Base-by-base conservation (phyloP, 2,113 vertebrate species). In the Neolamprologus ventralis region DNA sequence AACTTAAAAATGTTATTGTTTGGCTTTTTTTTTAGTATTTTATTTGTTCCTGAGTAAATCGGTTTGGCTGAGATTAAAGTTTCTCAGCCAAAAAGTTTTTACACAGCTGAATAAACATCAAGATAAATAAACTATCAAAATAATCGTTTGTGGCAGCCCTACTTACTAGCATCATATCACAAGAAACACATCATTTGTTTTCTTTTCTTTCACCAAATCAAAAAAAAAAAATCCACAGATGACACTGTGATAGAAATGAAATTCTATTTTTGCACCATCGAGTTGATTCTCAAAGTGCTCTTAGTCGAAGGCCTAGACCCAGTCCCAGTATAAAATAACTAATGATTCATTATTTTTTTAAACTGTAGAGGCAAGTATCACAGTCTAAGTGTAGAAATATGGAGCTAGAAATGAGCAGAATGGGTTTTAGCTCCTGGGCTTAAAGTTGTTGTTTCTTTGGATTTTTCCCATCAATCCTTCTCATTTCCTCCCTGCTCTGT, bases 21-120 rank as follows among this genome's bases (percentile, higher is more conserved):
- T 42, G 12, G 3, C 40, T 23, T 23, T 6, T 42, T 13, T 37
- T 42, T 42, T 0, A 3, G 40, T 42, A 13, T 42, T 42, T 42
- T 0, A 42, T 42, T 42, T 42, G 40, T 13, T 13, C 12, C 40
- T 42, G 40, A 42, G 40, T 42, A 13, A 13, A 42, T 42, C 3
- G 1, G 40, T 42, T 42, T 42, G 40, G 12, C 40, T 42, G 40
- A 42, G 40, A 6, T 42, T 42, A 42, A 42, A 42, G 12, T 42
- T 42, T 33, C 7, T 33, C 31, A 33, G 31, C 31, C 31, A 33
- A 33, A 6, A 0, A 7, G 42, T 45, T 45, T 45, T 45, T 45
- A 45, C 0, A 45, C 12, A 0, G 42, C 42, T 45, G 42, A 45
- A 45, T 45, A 45, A 45, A 14, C 42, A 0, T 14, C 42, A 45